Evolutionary conservation across 2,113 vertebrate genomes (phyloP).

Genomic region (Takifugu flavidus): DNA sequence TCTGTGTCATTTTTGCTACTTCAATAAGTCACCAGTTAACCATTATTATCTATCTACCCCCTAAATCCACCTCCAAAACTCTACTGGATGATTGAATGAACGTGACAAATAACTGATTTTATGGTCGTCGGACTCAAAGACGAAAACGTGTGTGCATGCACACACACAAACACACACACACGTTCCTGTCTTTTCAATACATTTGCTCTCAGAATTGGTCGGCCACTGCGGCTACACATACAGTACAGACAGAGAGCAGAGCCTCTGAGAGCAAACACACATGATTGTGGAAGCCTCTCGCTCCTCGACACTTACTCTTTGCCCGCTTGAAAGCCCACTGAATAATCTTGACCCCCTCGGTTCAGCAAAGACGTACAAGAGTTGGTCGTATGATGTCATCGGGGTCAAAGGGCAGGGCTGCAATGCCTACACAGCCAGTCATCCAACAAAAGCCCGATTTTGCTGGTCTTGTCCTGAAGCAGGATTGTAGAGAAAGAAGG

Average conservation of each 20-base stretch:
- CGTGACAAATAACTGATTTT: not conserved
- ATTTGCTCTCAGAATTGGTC: not conserved
- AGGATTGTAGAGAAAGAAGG: constrained; percentile 49
- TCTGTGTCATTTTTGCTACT: not conserved
- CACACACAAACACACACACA: constrained; percentile 4
- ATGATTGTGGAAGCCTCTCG: constrained; percentile 46
- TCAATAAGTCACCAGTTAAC: constrained; percentile 7
- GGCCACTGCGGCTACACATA: constrained; percentile 18
- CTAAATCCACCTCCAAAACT: not conserved
- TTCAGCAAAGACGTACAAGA: constrained; percentile 59
- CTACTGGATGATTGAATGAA: not conserved
- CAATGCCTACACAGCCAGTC: constrained; percentile 50
- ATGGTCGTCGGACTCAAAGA: not conserved
- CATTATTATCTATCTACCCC: not conserved
- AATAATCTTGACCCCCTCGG: constrained; percentile 64
- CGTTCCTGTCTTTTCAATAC: not conserved
- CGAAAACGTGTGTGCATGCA: constrained; percentile 3
- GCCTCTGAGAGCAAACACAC: constrained; percentile 52
- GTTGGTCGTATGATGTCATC: constrained; percentile 61
- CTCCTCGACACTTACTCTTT: constrained; percentile 45
- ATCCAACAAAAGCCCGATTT: constrained; percentile 43
- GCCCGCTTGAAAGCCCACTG: constrained; percentile 57
- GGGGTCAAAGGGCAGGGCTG: constrained; percentile 44
- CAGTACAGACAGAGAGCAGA: constrained; percentile 29
- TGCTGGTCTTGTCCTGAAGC: constrained; percentile 35